These are phyloP conservation scores for Leuctra nigra DNA, from an alignment of 2,888 invertebrate genomes.

Conservation along the genomic window DNA sequence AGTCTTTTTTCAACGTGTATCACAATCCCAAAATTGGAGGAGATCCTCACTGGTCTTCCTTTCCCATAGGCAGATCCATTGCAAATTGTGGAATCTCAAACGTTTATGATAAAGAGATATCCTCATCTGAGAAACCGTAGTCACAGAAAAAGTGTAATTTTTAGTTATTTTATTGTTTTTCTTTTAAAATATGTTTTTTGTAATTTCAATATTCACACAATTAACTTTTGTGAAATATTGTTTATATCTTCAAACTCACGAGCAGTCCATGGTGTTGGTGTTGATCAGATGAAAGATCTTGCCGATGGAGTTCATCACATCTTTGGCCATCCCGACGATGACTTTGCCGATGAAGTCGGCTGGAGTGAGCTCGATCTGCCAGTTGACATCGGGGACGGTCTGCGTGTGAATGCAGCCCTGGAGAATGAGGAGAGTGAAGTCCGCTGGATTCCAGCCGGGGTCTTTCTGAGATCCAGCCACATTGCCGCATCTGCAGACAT, in stretches of 20 bases:
- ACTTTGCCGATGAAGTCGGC: slow-evolving; percentile 32
- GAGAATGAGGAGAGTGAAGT: slow-evolving; percentile 32
- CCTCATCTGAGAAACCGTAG: no score
- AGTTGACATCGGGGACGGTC: slow-evolving; percentile 29
- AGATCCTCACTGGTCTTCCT: no score
- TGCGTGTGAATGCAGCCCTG: slow-evolving; percentile 30
- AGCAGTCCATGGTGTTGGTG: slow-evolving; percentile 28
- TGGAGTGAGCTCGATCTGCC: slow-evolving; percentile 34
- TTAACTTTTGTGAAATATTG: neutral
- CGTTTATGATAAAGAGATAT: no score
- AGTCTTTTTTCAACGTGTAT: no score
- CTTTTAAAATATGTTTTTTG: neutral
- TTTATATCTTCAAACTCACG: slow-evolving; percentile 27
- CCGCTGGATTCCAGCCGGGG: slow-evolving; percentile 32
- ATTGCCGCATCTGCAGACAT: slow-evolving; percentile 31
- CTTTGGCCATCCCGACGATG: slow-evolving; percentile 27
- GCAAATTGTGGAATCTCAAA: no score
- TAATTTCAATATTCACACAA: neutral
- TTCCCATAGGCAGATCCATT: no score
- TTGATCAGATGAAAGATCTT: slow-evolving; percentile 33
- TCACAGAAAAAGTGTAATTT: neutral
- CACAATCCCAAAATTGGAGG: no score
- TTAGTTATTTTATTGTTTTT: neutral
- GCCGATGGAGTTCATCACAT: slow-evolving; percentile 28
- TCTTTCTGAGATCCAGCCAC: slow-evolving; percentile 29